Base-by-base conservation (phyloP, 2,113 vertebrate genomes). In the Pomatostomus ruficeps region DNA sequence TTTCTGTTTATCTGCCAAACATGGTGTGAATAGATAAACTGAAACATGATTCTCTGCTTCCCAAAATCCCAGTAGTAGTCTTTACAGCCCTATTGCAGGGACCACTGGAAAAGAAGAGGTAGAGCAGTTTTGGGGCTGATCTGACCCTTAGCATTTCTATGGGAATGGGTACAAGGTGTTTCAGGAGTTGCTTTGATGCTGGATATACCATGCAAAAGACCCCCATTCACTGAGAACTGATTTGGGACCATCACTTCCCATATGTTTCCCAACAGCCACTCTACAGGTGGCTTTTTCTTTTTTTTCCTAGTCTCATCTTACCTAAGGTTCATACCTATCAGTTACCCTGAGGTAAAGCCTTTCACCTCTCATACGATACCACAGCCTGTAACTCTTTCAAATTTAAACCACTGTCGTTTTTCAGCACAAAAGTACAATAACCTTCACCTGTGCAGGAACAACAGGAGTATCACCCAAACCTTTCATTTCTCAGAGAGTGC, bases 1-100 rank as follows among this genome's bases (percentile, higher is more conserved):
- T 92, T 63, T 45, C 63, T 75, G 31, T 94, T 91, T 79, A 63
- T 89, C 48, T 90, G 62, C 54, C 76, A 72, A 85, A 52, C 17
- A 26, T 25, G n/a, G 42, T n/a, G 40, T 35, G 68, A 67, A 28
- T 36, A 40, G 73, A 58, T 48, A 54, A 65, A 86, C 5, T 22
- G 4, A 55, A 85, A 67, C 0, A 2, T 57, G 42, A 70, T 77
- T 48, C 33, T 66, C 20, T 58, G 19, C 45, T 74, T 42, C 70
- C 28, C 76, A 43, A 61, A 93, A 66, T 71, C 29, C 38, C 13
- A 31, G 0, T 7, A 26, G 52, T 19, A 15, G 62, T 70, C n/a
- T 42, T 65, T 46, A 52, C 28, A 70, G 58, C 43, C 38, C 54
- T 46, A 8, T 17, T 31, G 42, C 2, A 2, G 29, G 8, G 13